Evolutionary conservation across 2,888 invertebrate species (phyloP), one percentile per base, ranked within the genome.

Genomic region (Caenorhabditis angaria): DNA sequence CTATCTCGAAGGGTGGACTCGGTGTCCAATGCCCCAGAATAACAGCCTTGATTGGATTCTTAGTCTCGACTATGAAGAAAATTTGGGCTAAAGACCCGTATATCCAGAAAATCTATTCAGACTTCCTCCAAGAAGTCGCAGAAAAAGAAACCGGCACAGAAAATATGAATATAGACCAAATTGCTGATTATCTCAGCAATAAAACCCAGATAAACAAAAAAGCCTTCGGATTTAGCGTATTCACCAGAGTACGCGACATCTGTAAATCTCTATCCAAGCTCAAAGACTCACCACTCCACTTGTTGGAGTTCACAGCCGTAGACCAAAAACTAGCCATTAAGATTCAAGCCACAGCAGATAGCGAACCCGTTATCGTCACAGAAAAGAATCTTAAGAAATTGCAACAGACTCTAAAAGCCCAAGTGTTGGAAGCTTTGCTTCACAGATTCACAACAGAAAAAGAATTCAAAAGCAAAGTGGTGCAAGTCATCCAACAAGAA

Each of bases 11-110:
- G 14, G 64, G 64, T 14, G 64, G 64, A 32, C 27, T 64, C 1
- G 64, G 64, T 0, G 53, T 65, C 1, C 20, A 24, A 53, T 65
- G 58, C n/a, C 65, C 59, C 0, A 59, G 32, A 35, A 47, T 10
- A 10, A 47, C 54, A 0, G 53, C 54, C 1, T 18, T 65, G 41
- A 41, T 65, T 20, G 29, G 58, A 0, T 65, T 28, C 66, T 27
- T 65, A 2, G 55, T 47, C 4, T 18, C 59, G 2, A 59, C 48
- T 4, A 41, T 60, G 48, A 60, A 65, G 25, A 65, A 55, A 20
- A 20, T 66, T 1, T 66, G 66, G 66, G 54, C 66, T 0, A n/a
- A 32, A 18, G 66, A 66, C 24, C 8, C 18, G 0, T 65, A 60
- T 54, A 65, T 61, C 32, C 20, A 24, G n/a, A 47, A 2, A 20